Evolutionary conservation across 2,888 invertebrate genomes (phyloP), one percentile per base, ranked within the genome.

Genomic region (Apamea epomidion): DNA sequence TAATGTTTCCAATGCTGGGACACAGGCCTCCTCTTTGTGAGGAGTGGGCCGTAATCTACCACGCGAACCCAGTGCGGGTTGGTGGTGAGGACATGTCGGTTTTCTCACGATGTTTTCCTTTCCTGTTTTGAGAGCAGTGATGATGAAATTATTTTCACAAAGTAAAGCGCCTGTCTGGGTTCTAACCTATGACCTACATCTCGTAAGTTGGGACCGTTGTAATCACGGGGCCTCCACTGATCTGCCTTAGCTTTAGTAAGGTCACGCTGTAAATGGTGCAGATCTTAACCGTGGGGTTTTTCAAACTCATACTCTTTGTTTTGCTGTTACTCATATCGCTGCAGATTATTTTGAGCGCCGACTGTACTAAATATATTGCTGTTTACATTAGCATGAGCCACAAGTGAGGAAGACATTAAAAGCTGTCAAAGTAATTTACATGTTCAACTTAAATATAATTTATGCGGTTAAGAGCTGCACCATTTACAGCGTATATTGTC

Each of bases 401-500:
- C 32, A 32, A 74, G 5, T 60, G n/a, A 42, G 48, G 67, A 82
- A 82, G 51, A 74, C 74, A 82, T 70, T 54, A 81, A 25, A n/a
- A 74, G 21, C 60, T 60, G 74, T 51, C 42, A 68, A 60, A 81
- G 14, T 51, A 81, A 81, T 68, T 73, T 73, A 68, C 48, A 68
- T 82, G 32, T 74, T 81, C 32, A 68, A 74, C 32, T 82, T 82
- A 12, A 68, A 32, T 6, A 21, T 68, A 73, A 81, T 73, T 73
- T 82, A 82, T 74, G 67, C 67, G 67, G 48, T 21, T 37, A 37
- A 37, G 37, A 37, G 4, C 37, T 37, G 37, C 5, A 37, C 5
- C 37, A 37, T 37, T 37, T 37, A 37, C 37, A 5, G 37, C 14
- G n/a, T 73, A 42, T 51, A 51, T 54, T 67, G 37, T 42, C 58